Evolutionary conservation across 2,113 vertebrate species (phyloP).

Genomic region (Sapayoa aenigma): DNA sequence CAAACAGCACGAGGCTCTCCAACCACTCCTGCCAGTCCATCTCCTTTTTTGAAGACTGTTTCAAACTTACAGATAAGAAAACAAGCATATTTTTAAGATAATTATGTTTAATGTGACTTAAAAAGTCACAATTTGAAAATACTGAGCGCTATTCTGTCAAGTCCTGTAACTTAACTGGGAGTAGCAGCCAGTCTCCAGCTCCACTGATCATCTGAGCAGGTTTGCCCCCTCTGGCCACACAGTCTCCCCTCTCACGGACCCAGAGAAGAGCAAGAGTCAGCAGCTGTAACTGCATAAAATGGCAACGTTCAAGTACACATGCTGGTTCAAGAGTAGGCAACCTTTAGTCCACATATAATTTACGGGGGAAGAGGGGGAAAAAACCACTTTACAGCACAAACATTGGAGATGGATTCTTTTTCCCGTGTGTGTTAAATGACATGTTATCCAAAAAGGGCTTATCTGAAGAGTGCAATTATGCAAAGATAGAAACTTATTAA

Average conservation of each 20-base stretch:
- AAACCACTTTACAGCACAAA: neutral
- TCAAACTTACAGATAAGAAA: neutral
- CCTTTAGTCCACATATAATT: conserved; percentile 34
- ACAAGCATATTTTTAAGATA: neutral
- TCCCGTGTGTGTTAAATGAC: conserved; percentile 20
- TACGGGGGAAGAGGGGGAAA: neutral
- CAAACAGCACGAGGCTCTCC: neutral
- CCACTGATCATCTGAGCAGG: neutral
- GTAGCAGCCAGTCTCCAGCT: neutral
- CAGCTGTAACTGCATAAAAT: conserved; percentile 19
- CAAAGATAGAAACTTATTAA: conserved; percentile 32
- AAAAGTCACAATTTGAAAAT: neutral
- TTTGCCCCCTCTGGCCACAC: neutral
- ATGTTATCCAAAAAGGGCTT: conserved; percentile 49
- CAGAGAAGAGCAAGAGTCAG: neutral
- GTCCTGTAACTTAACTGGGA: neutral
- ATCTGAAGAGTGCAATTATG: conserved; percentile 64
- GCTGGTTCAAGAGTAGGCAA: conserved; percentile 63
- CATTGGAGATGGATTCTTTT: neutral
- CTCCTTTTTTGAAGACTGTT: neutral
- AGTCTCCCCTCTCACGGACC: neutral
- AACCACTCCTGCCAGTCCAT: neutral
- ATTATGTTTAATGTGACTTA: neutral
- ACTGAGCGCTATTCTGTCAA: neutral
- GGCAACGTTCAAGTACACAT: conserved; percentile 69